Evolutionary conservation across 1,140 invertebrate genomes (phyloP), one percentile per base, ranked within the genome.

Genomic region (Nasonia giraulti): DNA sequence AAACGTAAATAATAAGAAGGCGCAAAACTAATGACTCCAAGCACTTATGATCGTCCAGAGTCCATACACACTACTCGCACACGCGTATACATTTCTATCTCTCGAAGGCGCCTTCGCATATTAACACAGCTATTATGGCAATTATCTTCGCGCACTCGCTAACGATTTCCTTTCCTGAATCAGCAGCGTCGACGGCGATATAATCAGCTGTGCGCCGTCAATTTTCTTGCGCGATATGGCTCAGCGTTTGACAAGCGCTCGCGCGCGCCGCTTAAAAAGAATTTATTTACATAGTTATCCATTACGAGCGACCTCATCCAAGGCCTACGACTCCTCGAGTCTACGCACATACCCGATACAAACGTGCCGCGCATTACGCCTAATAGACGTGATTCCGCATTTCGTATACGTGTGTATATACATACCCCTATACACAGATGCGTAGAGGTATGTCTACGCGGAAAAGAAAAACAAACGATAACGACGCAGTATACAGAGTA

Each of bases 301-400:
- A 75, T 40, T 75, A 75, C 27, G 31, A 33, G 20, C 73, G 27
- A 75, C 37, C 73, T 75, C 73, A 44, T 75, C 37, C 73, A 75
- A 75, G 73, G 73, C 12, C 73, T 75, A 75, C 27, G 73, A 17
- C 33, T 33, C 17, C 40, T 12, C 17, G 17, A 37, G 68, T 17
- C 8, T 33, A 33, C 33, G 17, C 37, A 44, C 37, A 40, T 33
- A 75, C 37, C 3, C 33, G 69, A 71, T 31, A 40, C 17, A 62
- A n/a, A 62, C 55, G 17, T 62, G 55, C 6, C 55, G 50, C 17
- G 50, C 12, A 55, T 55, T 55, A 55, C 50, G 50, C 12, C 55
- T 62, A 7, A 62, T n/a, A n/a, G 55, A 20, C 20, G 20, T 11
- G 4, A 62, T 62, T 62, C 55, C 55, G 20, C 55, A n/a, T 62